Conservation (phyloP, 2,888 invertebrate species). For the Torymus tubicola region DNA sequence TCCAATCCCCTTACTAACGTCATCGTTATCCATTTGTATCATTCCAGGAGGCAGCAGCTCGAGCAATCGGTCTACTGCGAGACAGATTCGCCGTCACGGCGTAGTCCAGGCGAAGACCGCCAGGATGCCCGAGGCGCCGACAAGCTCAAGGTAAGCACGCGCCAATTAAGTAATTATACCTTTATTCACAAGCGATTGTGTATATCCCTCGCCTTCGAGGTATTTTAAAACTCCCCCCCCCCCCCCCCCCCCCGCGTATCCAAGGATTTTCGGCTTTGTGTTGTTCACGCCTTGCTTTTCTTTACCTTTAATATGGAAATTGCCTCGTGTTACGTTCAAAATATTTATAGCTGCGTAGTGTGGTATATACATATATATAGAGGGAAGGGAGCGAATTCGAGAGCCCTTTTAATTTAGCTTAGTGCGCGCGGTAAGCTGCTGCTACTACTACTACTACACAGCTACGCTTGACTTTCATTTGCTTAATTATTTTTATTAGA, state of each 20-base stretch:
- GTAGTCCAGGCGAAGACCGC: constrained; percentile 63
- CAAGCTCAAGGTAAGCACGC: constrained; percentile 68
- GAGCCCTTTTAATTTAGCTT: constrained; percentile 14
- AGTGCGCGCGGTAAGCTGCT: neutral
- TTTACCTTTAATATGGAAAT: constrained; percentile 1
- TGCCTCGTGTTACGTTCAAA: neutral
- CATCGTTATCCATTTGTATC: constrained; percentile 25
- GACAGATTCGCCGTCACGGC: constrained; percentile 41
- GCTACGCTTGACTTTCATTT: constrained; percentile 13
- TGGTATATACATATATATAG: too few species aligned
- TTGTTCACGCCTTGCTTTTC: neutral
- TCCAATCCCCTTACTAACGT: too few species aligned
- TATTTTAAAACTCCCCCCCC: too few species aligned
- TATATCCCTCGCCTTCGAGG: too few species aligned
- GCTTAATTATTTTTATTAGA: constrained; percentile 18
- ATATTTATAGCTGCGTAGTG: neutral
- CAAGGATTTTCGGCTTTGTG: neutral
- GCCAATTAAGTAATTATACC: constrained; percentile 39
- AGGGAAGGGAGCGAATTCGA: neutral
- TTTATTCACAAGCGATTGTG: too few species aligned
- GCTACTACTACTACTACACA: neutral
- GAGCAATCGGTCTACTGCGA: constrained; percentile 73
- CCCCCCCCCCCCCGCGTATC: too few species aligned
- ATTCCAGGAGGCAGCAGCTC: constrained; percentile 72
- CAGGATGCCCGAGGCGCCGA: constrained; percentile 70